Evolutionary conservation across 2,888 invertebrate species (phyloP), one percentile per base, ranked within the genome.

Genomic region (Metacarcinus magister): DNA sequence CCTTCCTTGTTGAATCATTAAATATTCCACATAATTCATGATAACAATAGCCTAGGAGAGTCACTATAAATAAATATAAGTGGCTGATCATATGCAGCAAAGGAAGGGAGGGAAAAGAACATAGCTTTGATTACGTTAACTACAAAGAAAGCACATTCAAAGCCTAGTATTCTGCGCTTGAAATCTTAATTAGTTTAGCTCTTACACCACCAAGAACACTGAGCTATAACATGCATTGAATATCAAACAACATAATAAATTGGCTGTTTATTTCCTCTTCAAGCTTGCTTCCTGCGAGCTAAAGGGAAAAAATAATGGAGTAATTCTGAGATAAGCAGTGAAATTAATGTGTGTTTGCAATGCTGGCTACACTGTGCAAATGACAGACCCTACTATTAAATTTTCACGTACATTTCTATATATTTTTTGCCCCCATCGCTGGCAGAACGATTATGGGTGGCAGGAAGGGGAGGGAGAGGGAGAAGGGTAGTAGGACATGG

Each of bases 311-410:
- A 75, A 75, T 75, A 7, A 75, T 75, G n/a, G 75, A 7, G 75
- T n/a, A 75, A 75, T 75, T 75, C 28, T 23, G 75, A 23, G 75
- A 75, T 75, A 75, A 75, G n/a, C 75, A 75, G 7, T 4, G n/a
- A 8, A 75, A 75, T 75, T 75, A 75, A 75, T 75, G 75, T 75
- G 23, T 0, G 75, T 7, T 28, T 75, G n/a, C n/a, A n/a, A 19
- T 75, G 2, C 75, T 75, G 75, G 75, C 28, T n/a, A 75, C 75
- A 75, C 75, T 75, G 75, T 75, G 75, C 75, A 75, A 75, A 75
- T 75, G 75, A 75, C 75, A 75, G 75, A 75, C 28, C n/a, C n/a
- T 82, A 2, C 2, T 82, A 32, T 82, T 82, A 32, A 82, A 28
- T 82, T 82, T 82, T 16, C 82, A 2, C 82, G 13, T 23, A 75